Conservation (phyloP, 1,140 invertebrate genomes). For the Calephelis virginiensis region DNA sequence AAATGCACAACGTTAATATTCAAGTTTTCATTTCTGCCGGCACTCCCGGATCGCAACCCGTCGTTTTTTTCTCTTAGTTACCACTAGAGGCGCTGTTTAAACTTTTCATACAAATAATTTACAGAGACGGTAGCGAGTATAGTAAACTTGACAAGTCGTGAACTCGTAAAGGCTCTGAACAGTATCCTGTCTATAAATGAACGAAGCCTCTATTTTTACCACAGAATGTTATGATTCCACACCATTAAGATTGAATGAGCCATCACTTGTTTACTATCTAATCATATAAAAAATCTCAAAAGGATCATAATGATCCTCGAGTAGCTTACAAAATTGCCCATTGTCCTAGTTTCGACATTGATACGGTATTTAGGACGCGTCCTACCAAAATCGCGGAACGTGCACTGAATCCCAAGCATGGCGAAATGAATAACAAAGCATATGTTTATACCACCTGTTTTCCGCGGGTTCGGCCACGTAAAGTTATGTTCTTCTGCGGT, state of each 20-base stretch:
- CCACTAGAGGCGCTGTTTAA: no score
- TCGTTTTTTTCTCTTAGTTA: no score
- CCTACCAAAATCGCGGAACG: constrained; percentile 26
- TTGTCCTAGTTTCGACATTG: constrained; percentile 15
- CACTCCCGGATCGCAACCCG: no score
- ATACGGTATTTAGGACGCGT: constrained; percentile 25
- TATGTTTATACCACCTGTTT: background rate
- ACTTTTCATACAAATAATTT: no score
- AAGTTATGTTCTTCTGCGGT: no score
- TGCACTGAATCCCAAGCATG: constrained; percentile 17
- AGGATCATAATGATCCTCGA: constrained; percentile 2
- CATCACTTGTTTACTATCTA: background rate
- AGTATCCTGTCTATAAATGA: no score
- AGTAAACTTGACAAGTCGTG: no score
- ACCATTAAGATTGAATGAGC: background rate
- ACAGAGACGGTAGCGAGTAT: no score
- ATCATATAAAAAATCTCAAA: background rate
- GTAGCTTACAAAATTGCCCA: background rate
- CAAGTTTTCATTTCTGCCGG: no score
- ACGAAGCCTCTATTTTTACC: background rate
- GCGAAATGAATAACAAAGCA: background rate
- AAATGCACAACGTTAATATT: no score
- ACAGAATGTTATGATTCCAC: background rate
- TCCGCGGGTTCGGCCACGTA: no score
- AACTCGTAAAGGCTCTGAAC: no score